Conservation (phyloP, 2,113 vertebrate species). For the Ondatra zibethicus region DNA sequence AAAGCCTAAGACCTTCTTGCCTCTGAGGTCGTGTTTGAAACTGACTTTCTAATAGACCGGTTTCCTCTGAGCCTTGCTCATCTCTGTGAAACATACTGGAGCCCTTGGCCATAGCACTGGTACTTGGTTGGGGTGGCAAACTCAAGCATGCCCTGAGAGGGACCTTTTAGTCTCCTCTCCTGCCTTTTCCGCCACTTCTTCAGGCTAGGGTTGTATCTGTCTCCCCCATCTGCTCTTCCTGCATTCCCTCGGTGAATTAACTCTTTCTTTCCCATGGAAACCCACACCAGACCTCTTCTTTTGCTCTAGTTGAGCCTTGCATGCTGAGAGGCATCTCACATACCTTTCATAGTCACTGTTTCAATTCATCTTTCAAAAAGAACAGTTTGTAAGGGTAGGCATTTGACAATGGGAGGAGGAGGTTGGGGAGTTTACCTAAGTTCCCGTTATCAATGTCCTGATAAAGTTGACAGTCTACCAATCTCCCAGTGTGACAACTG, state of each 20-base stretch:
- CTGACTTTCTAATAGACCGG: background rate
- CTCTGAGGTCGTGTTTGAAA: background rate
- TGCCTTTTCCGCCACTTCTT: accelerated
- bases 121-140: background rate
- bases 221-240: accelerated
- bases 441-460: background rate
- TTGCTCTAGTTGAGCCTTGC: background rate
- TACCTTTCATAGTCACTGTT: accelerated
- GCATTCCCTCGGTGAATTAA: background rate
- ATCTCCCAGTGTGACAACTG: background rate
- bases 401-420: background rate
- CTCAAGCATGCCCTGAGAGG: background rate
- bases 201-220: background rate
- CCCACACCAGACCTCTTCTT: background rate
- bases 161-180: background rate
- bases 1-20: too few relatives aligned
- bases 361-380: background rate
- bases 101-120: background rate
- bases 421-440: background rate
- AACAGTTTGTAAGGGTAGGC: background rate
- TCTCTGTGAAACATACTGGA: accelerated
- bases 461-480: background rate
- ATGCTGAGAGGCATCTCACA: background rate
- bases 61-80: background rate
- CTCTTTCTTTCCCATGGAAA: background rate